A percentile compares a stretch with the other conserved stretches of the same genome.
Conservation (phyloP, 1,140 invertebrate species). For the Rhopalosiphum padi region DNA sequence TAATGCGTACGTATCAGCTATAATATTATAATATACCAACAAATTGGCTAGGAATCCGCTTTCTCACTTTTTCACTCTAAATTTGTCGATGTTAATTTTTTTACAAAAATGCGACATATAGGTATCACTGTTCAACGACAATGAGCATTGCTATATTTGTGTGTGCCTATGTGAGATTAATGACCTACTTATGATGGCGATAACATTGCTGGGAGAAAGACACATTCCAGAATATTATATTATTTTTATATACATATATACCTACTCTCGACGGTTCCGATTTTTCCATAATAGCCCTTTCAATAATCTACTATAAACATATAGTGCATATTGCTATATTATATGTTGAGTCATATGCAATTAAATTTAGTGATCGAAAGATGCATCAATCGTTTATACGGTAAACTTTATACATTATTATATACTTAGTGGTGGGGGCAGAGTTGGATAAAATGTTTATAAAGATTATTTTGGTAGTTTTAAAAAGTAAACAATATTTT, state of each 20-base stretch:
- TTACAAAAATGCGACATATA: background rate
- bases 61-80: background rate
- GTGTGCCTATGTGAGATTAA: background rate
- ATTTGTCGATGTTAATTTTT: background rate
- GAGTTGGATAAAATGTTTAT: background rate
- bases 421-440: too few species aligned
- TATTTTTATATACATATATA: background rate
- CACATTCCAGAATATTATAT: background rate
- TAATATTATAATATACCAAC: background rate
- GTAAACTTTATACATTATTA: background rate
- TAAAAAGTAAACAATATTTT: background rate
- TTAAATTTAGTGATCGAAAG: background rate
- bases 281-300: background rate
- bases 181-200: background rate
- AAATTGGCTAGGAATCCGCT: background rate
- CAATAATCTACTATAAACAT: background rate
- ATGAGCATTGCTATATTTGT: background rate
- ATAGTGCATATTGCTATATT: background rate
- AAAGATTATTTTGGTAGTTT: background rate
- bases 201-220: background rate
- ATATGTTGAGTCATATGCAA: background rate
- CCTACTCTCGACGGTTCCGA: background rate
- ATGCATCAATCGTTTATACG: background rate
- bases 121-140: background rate
- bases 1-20: background rate